These are phyloP conservation scores for Actinernus sp. DNA, from an alignment of 92 coral and sea anemone species.

Conservation along the genomic window DNA sequence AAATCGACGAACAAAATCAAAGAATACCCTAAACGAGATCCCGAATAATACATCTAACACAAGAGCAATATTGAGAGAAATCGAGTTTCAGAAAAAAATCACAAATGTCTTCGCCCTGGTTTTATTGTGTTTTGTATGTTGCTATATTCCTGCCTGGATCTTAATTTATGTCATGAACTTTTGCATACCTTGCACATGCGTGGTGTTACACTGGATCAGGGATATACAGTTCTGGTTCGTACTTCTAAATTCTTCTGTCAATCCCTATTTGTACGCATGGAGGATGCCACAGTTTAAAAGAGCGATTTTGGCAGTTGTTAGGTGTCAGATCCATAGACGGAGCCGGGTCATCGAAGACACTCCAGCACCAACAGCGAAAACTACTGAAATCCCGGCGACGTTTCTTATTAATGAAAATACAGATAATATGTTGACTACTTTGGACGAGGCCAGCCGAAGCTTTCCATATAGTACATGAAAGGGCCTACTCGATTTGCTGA, in stretches of 20 bases:
- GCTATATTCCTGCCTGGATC: conserved; percentile 70
- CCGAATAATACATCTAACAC: not conserved
- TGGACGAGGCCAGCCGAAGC: no score
- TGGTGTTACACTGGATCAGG: conserved; percentile 72
- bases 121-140: conserved; percentile 62
- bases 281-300: conserved; percentile 68
- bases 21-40: not conserved
- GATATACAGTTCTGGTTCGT: conserved; percentile 73
- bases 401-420: no score
- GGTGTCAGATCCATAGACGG: no score
- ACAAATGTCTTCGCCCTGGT: conserved; percentile 41
- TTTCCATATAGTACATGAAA: no score
- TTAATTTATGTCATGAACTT: conserved; percentile 70
- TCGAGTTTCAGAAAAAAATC: conserved; percentile 17
- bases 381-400: no score
- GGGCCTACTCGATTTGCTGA: no score
- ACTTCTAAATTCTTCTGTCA: conserved; percentile 60
- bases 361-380: no score
- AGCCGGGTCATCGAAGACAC: no score
- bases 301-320: conserved; percentile 27
- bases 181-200: conserved; percentile 72
- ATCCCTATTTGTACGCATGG: conserved; percentile 78
- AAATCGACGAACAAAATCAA: conserved; percentile 4
- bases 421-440: no score
- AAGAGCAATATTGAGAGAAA: not conserved